Conservation (phyloP, 2,888 invertebrate species). For the Rhimphoctona megacephalus region DNA sequence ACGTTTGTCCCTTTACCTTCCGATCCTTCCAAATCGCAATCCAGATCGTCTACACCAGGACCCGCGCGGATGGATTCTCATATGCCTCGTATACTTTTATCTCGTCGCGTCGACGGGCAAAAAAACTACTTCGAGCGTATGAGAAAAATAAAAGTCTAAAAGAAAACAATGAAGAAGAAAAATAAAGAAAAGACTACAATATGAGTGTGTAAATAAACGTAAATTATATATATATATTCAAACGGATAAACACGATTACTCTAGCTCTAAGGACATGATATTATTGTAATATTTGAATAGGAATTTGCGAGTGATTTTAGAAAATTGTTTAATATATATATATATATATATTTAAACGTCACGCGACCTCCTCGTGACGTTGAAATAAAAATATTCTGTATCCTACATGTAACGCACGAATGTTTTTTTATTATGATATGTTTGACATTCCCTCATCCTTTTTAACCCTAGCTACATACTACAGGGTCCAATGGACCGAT, state of each 20-base stretch:
- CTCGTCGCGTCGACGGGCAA: conserved; percentile 60
- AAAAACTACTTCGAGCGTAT: conserved; percentile 49
- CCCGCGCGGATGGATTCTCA: neutral
- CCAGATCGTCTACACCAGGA: neutral
- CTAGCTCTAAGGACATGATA: conserved; percentile 67
- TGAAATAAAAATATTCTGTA: conserved; percentile 78
- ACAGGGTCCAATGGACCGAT: too few species aligned
- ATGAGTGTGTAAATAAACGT: conserved; percentile 80
- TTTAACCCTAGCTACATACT: too few species aligned
- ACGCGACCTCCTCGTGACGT: conserved; percentile 77
- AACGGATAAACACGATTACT: conserved; percentile 58
- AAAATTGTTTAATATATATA: conserved; percentile 78
- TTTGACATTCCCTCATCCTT: neutral
- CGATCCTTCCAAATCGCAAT: neutral
- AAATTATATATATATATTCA: conserved; percentile 66
- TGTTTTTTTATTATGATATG: neutral
- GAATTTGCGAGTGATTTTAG: conserved; percentile 80
- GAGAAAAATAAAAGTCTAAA: conserved; percentile 33
- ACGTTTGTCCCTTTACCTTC: neutral
- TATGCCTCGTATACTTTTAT: conserved; percentile 41
- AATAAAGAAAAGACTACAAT: conserved; percentile 57
- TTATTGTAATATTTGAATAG: conserved; percentile 82
- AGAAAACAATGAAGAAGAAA: conserved; percentile 15
- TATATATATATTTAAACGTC: conserved; percentile 78
- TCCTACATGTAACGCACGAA: conserved; percentile 56